A percentile compares a stretch with the other conserved stretches of the same genome.
phyloP scores from a whole-genome alignment of 1,140 invertebrate genomes.

The Bombus pyrosoma region DNA sequence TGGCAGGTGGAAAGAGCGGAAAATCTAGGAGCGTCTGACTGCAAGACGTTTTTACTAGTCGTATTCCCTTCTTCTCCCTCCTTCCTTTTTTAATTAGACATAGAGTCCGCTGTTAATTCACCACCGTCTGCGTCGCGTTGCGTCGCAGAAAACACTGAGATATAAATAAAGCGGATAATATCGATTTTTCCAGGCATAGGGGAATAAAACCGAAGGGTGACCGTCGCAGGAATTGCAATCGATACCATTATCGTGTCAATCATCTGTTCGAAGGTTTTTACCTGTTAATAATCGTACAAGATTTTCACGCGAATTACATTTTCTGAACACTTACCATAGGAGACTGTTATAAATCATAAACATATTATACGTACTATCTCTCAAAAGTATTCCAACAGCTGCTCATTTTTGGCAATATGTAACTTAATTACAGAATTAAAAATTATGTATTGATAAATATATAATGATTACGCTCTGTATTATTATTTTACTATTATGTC shows the following conservation, averaged over 20 bases:
- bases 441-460: too few relatives aligned
- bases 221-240: constrained; percentile 53
- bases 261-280: constrained; percentile 6
- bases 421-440: neutral
- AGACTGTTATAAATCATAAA: too few relatives aligned
- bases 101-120: constrained; percentile 6
- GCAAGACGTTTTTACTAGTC: constrained; percentile 18
- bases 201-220: constrained; percentile 50
- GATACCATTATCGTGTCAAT: constrained; percentile 56
- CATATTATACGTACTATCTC: too few relatives aligned
- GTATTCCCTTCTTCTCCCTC: neutral
- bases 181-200: constrained; percentile 48
- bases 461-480: too few relatives aligned
- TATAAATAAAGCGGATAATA: constrained; percentile 63
- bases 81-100: constrained; percentile 7
- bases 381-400: too few relatives aligned
- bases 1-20: constrained; percentile 4
- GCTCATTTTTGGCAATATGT: neutral
- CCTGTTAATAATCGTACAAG: constrained; percentile 8
- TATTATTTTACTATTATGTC: too few relatives aligned
- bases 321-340: too few relatives aligned
- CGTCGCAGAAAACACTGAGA: neutral
- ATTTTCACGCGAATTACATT: neutral
- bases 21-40: constrained; percentile 10
- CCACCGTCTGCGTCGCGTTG: neutral